Evolutionary conservation across 1,140 invertebrate species (phyloP), one percentile per base, ranked within the genome.

Genomic region (Conus ventricosus): DNA sequence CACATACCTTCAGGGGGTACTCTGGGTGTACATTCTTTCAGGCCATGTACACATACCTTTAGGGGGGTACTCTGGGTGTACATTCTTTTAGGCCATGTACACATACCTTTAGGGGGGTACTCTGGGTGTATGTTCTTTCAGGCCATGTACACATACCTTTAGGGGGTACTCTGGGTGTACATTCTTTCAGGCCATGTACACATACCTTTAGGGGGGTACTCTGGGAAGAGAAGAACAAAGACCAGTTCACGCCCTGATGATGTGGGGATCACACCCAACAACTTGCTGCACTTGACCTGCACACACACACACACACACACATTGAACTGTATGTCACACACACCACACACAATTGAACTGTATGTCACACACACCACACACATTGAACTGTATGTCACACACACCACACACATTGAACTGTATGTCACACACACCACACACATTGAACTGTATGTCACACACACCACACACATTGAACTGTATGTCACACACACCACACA

Each of bases 161-260:
- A 39, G 39, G 39, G 39, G 39, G 39, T 39, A 39, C 39, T 39
- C 39, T 39, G 39, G 39, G 39, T 39, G 3, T 39, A 39, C 3
- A 39, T 39, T 39, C 39, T 39, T 39, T 39, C 39, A 39, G 39
- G 39, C 39, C 39, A 39, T 39, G 39, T 0, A 39, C 13, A 75
- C 84, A 25, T 55, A 93, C 92, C 92, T 93, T 93, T 93, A 6
- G 92, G 91, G 17, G 91, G 91, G 82, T 85, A 92, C 10, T 90
- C 89, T 76, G 91, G 92, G 83, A 91, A 93, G 4, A 93, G 85
- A 55, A 93, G 84, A 15, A 92, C 39, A 80, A 92, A 90, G 15
- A 92, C 89, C 20, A 93, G 80, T 10, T 91, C 89, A 81, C 87
- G 88, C 5, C 92, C 92, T 80, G 89, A 88, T 20, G 89, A 84